Percentiles rank a stretch among this genome's conserved stretches.
Evolutionary conservation across 1,140 invertebrate genomes (phyloP).

Genomic region (Thaumatotibia leucotreta): DNA sequence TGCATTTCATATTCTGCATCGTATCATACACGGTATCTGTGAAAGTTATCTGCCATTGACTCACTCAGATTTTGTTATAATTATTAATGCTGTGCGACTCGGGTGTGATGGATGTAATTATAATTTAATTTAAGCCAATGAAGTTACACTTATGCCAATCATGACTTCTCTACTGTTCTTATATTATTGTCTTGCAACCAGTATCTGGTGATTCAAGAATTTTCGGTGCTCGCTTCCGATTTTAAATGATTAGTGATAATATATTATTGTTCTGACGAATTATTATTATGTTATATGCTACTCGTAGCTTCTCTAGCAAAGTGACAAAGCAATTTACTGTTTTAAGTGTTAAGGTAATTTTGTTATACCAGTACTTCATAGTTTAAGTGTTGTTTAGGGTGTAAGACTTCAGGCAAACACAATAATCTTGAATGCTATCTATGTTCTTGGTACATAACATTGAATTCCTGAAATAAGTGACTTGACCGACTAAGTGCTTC

Average conservation of each 20-base stretch:
- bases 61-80: too few species aligned
- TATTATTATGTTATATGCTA: neutral
- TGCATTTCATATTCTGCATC: too few species aligned
- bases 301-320: slow-evolving; percentile 10
- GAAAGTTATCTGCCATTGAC: too few species aligned
- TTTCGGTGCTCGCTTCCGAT: neutral
- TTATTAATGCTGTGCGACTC: too few species aligned
- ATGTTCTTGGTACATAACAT: too few species aligned
- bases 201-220: neutral
- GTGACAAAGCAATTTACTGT: neutral
- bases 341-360: slow-evolving; percentile 14
- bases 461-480: too few species aligned
- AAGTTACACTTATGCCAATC: neutral
- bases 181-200: neutral
- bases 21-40: too few species aligned
- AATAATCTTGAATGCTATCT: too few species aligned
- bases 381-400: slow-evolving; percentile 1
- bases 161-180: neutral
- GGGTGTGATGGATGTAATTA: neutral
- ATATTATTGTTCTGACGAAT: neutral
- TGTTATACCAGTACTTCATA: neutral
- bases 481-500: too few species aligned
- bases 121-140: neutral
- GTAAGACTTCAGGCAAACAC: neutral
- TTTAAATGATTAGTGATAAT: neutral